Evolutionary conservation across 2,888 invertebrate genomes (phyloP), one percentile per base, ranked within the genome.

Genomic region (Villa cingulata): DNA sequence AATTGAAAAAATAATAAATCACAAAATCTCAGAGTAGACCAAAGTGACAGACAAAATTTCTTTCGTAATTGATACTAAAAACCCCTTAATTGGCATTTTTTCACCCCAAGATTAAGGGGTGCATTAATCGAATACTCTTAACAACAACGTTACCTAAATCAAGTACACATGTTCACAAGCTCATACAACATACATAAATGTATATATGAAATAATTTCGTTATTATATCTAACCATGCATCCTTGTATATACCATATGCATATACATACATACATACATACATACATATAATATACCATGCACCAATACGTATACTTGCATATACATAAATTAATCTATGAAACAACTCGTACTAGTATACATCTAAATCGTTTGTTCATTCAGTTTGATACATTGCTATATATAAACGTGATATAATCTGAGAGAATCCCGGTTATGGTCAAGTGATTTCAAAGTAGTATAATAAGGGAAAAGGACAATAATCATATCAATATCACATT

Each of bases 61-160:
- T 60, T 58, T 64, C 64, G 67, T 66, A 67, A 66, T 66, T 67
- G 67, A 66, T 66, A 66, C 65, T 66, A 67, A 66, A 66, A 66
- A 39, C 64, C 65, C 64, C 64, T 64, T 66, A 66, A 66, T 66
- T 66, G 66, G 64, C 39, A 39, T 39, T 39, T 39, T 39, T 39
- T 17, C 20, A 39, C 39, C 18, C 39, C 17, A 37, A 17, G 18
- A 7, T 32, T 16, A n/a, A 14, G 9, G 36, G 36, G 39, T 20
- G 15, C 39, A 39, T 20, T 39, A 39, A 39, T 39, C 15, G 39
- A 39, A 39, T 39, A 14, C 16, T 39, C 39, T 20, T 10, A 17
- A 16, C 38, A 10, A 23, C 23, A 23, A 23, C 29, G 12, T 4
- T 12, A 12, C 12, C 15, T 20, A 39, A 19, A 18, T 19, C 36